Evolutionary conservation across 2,888 invertebrate genomes (phyloP).

Genomic region (Antitype chi): DNA sequence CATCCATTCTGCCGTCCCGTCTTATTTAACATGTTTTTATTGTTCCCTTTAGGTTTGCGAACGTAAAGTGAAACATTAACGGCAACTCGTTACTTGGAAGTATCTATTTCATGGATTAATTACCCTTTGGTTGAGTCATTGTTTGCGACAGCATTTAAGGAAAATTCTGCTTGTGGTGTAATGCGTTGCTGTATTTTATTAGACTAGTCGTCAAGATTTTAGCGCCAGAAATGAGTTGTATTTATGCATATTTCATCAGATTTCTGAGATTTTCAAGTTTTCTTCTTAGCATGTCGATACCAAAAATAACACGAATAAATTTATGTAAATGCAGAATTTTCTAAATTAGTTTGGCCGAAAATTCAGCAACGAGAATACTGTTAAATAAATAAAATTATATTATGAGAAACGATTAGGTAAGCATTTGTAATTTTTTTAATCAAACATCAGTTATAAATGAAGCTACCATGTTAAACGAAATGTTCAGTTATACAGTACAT

Average conservation of each 20-base stretch:
- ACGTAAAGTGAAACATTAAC: constrained; percentile 68
- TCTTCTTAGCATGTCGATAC: too few species aligned
- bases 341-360: too few species aligned
- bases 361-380: too few species aligned
- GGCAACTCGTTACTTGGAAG: constrained; percentile 57
- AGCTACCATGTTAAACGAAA: not conserved
- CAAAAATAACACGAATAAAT: too few species aligned
- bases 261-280: not conserved
- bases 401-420: not conserved
- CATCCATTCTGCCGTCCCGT: constrained; percentile 77
- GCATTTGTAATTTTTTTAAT: not conserved
- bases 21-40: constrained; percentile 82
- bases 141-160: constrained; percentile 17
- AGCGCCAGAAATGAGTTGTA: not conserved
- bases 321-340: too few species aligned
- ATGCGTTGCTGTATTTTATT: not conserved
- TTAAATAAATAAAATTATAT: not conserved
- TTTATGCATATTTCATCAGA: not conserved
- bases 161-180: constrained; percentile 10
- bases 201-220: constrained; percentile 9
- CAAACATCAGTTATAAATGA: too few species aligned
- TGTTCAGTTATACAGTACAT: constrained; percentile 1
- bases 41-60: constrained; percentile 71
- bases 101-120: constrained; percentile 67
- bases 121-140: constrained; percentile 45